Base-by-base conservation (phyloP, 2,113 vertebrate species). In the Rhinichthys klamathensis region DNA sequence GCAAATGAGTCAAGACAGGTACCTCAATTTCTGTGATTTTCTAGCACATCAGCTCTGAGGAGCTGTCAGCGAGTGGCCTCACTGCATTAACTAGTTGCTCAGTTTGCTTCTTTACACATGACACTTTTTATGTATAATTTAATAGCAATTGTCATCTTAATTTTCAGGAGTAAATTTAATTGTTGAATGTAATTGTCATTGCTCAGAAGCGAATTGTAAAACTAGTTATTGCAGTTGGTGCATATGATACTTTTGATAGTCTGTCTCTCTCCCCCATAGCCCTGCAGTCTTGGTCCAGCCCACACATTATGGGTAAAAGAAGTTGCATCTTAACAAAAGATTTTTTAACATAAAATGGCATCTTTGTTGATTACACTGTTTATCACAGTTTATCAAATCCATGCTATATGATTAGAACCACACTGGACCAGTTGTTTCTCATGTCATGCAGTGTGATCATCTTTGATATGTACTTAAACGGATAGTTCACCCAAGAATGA, bases 1-100 rank as follows among this genome's bases (percentile, higher is more conserved):
- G 70, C 41, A 73, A 76, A 76, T 76, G 25, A 32, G 13, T 76
- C 74, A 32, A 76, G 74, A 76, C 46, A 11, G 74, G 74, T 54
- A 51, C 74, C 46, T 76, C 16, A 2, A 32, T 27, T 54, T 30
- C 8, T 6, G n/a, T 51, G 74, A 54, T 11, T 76, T 75, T n/a
- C 23, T 49, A 25, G 23, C 63, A 23, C 16, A 35, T 23, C 21
- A 23, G 23, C 38, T 41, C 38, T 21, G 16, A 54, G 49, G 25
- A 54, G 49, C 49, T 54, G 7, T 2, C 27, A 51, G 27, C 9
- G 0, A 76, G 46, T 21, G 15, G 8, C 3, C 4, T 51, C 25
- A 54, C 27, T 11, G 41, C n/a, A 25, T 27, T 49, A 74, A 76
- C 16, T 51, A 54, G 49, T 76, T 54, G 74, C 16, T 76, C 25